A percentile compares a stretch with the other conserved stretches of the same genome.
These are phyloP conservation scores for Nephrotoma flavescens DNA, from an alignment of 2,888 invertebrate species.

Conservation along the genomic window DNA sequence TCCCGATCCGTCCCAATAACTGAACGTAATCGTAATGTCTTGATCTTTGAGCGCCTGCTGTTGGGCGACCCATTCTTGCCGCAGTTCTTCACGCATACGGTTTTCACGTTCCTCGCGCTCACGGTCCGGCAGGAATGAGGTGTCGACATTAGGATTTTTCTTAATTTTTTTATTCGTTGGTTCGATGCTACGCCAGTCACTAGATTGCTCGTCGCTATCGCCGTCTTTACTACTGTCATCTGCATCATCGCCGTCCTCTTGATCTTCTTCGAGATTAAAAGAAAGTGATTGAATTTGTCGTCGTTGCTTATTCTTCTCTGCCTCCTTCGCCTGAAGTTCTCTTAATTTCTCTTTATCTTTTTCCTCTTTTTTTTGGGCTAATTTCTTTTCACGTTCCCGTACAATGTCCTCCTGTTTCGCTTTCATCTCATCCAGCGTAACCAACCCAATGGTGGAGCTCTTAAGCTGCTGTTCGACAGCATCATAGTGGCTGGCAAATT, in stretches of 20 bases:
- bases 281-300: constrained; percentile 88
- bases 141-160: constrained; percentile 97
- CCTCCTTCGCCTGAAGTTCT: constrained; percentile 79
- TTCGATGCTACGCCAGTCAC: constrained; percentile 18
- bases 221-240: constrained; percentile 10
- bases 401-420: constrained; percentile 95
- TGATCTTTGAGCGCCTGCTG: constrained; percentile 93
- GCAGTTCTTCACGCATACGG: constrained; percentile 68
- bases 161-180: constrained; percentile 57
- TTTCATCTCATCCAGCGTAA: constrained; percentile 98
- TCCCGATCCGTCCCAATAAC: constrained; percentile 99
- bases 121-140: constrained; percentile 93
- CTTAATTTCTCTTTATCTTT: constrained; percentile 75
- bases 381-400: constrained; percentile 80
- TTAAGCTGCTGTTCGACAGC: constrained; percentile 96
- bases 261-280: constrained; percentile 70
- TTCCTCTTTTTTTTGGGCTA: constrained; percentile 84
- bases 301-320: constrained; percentile 84
- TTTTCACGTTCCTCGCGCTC: constrained; percentile 95
- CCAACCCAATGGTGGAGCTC: constrained; percentile 92
- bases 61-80: constrained; percentile 91
- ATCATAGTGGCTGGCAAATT: constrained; percentile 98
- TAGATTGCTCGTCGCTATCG: constrained; percentile 23
- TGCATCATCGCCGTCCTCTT: constrained; percentile 33
- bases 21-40: constrained; percentile 94